A percentile compares a stretch with the other conserved stretches of the same genome.
These are phyloP conservation scores for Calliphora vomitoria DNA, from an alignment of 2,888 invertebrate species.

Conservation along the genomic window DNA sequence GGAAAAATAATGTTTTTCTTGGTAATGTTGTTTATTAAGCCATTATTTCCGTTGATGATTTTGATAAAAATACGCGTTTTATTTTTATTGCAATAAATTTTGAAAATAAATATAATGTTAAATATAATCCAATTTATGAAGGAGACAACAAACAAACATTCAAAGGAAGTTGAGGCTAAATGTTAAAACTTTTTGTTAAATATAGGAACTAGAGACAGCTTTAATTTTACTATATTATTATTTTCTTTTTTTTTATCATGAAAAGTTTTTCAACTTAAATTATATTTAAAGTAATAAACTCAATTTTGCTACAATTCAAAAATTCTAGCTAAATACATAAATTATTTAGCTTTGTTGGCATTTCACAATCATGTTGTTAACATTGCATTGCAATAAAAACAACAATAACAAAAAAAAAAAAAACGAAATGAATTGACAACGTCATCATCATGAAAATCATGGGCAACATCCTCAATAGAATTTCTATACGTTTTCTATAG, in stretches of 20 bases:
- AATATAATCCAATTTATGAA: conserved; percentile 51
- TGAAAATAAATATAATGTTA: conserved; percentile 43
- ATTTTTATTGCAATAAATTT: conserved; percentile 63
- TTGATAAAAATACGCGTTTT: conserved; percentile 68
- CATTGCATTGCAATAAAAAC: conserved; percentile 2
- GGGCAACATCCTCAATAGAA: conserved; percentile 51
- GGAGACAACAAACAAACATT: conserved; percentile 6
- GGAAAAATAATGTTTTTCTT: conserved; percentile 31
- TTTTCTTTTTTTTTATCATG: neutral
- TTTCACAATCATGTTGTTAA: conserved; percentile 63
- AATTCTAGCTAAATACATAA: conserved; percentile 51
- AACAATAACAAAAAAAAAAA: conserved; percentile 18
- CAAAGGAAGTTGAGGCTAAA: neutral
- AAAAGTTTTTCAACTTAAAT: neutral
- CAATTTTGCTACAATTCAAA: neutral
- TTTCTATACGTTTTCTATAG: conserved; percentile 50
- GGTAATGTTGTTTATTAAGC: conserved; percentile 68
- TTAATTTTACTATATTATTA: neutral
- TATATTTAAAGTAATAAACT: neutral
- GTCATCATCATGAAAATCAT: conserved; percentile 26
- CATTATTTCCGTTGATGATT: conserved; percentile 70
- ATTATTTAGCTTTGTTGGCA: conserved; percentile 65
- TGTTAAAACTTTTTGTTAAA: neutral
- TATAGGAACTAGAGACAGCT: neutral
- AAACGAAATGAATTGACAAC: conserved; percentile 5